Evolutionary conservation across 2,797 vertebrate species (phyloP), one percentile per base, ranked within the genome.

Genomic region (Poeciliopsis infans): DNA sequence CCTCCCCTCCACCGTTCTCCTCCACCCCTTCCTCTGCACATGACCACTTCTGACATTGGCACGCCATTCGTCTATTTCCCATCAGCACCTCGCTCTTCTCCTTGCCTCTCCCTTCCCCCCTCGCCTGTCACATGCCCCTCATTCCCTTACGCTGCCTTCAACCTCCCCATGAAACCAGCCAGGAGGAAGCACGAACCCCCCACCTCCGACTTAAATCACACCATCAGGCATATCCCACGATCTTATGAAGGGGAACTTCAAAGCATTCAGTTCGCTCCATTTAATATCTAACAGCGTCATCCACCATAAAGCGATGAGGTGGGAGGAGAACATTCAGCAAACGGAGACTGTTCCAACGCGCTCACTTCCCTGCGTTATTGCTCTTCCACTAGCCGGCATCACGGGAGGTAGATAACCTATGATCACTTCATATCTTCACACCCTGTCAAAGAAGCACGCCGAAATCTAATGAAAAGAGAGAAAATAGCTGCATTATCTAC

Each of bases 41-140:
- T 93, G 93, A 95, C 93, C 92, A 91, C 85, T 91, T 92, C 93
- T 92, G 94, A 95, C 95, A 91, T 85, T 79, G 87, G 91, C 90
- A 88, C 81, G 82, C 91, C 88, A 95, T 96, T 91, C 84, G 89
- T 95, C 94, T 95, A 92, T 90, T 95, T 94, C 93, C 94, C 94
- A 95, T 94, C 94, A 94, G 88, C 91, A 80, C 90, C 87, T 90
- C 49, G 7, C 80, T 85, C 79, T 33, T 77, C 90, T 76, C 82
- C 79, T 76, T 77, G 77, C 83, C 89, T 80, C 84, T 86, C 28
- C 28, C 55, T 5, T 83, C 83, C 88, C 77, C 83, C 87, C 57
- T 31, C 4, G 10, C 84, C 83, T 76, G 15, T 74, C 79, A 43
- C 47, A 66, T 43, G 66, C 39, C 87, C 83, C 59, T 85, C 88